Base-by-base conservation (phyloP, 2,113 vertebrate species). In the Gobio gobio region DNA sequence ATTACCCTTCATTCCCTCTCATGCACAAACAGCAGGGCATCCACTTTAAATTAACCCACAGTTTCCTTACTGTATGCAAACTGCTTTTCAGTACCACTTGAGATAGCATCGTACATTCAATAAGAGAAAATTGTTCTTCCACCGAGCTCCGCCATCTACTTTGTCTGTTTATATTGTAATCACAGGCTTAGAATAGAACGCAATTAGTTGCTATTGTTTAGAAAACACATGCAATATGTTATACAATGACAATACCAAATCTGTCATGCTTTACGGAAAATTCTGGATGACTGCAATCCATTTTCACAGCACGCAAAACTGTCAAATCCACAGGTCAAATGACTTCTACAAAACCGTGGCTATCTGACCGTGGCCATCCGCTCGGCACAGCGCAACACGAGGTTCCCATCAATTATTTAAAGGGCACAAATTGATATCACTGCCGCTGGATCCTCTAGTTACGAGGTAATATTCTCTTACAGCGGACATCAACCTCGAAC, bases 341-440 rank as follows among this genome's bases (percentile, higher is more conserved):
- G 14, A 68, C 83, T 36, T 49, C 16, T 20, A 33, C 14, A 22
- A 51, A 36, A 24, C 45, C 10, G 43, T 2, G 18, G n/a, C 56
- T 33, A 49, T 76, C 72, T 20, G 82, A 59, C 82, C 45, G n/a
- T 33, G 43, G 47, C 59, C 26, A 64, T 68, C 26, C 24, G 49
- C 56, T 78, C 80, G 78, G 70, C 10, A 82, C 83, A 85, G 43
- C 36, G 36, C 36, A 70, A 20, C 36, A 76, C 26, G 24, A 54
- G 47, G 8, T 54, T 83, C 84, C 83, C 49, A 83, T 83, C 87
- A 84, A 87, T 88, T 90, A 88, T 85, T 87, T 85, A 88, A 90
- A 1, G 24, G 84, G 89, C 68, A 76, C 78, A 51, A 80, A 84
- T 22, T 72, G 84, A 89, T 82, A 73, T 68, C 80, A 87, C 75